These are phyloP conservation scores for Zaprionus vittiger DNA, from an alignment of 1,140 invertebrate genomes.

Conservation along the genomic window DNA sequence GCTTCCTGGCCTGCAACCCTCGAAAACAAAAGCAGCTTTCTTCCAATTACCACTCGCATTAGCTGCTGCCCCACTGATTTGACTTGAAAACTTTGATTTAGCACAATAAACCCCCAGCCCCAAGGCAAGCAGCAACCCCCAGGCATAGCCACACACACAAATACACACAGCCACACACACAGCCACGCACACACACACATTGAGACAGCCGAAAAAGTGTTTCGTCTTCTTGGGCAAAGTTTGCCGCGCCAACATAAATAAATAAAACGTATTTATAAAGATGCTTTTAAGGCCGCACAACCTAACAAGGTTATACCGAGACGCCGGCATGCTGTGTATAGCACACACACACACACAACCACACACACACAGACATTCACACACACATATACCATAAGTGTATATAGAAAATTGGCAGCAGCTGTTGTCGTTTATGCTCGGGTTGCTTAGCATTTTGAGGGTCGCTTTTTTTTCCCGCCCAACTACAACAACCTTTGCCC, in stretches of 20 bases:
- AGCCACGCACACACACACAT: conserved; percentile 16
- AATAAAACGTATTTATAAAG: conserved; percentile 83
- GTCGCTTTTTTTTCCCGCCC: conserved; percentile 44
- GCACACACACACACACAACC: conserved; percentile 3
- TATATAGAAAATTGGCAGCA: conserved; percentile 62
- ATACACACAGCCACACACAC: conserved; percentile 11
- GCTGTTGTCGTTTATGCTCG: conserved; percentile 74
- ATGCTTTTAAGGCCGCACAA: conserved; percentile 77
- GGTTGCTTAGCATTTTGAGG: conserved; percentile 62
- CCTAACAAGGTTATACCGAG: conserved; percentile 70
- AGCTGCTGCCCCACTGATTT: conserved; percentile 58
- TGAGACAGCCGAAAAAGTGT: conserved; percentile 59
- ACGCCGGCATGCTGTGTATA: conserved; percentile 23
- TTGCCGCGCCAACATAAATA: conserved; percentile 75
- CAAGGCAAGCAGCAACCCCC: conserved; percentile 19
- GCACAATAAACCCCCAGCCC: conserved; percentile 35
- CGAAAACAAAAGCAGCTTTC: conserved; percentile 48
- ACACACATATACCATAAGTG: conserved; percentile 18
- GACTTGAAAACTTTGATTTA: conserved; percentile 73
- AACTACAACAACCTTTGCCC: conserved; percentile 23
- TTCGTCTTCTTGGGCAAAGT: conserved; percentile 59
- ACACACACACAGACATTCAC: neutral
- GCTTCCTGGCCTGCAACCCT: neutral
- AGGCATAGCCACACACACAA: conserved; percentile 12
- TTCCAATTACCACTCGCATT: conserved; percentile 57